Evolutionary conservation across 2,888 invertebrate species (phyloP).

Genomic region (Drosophila tanythrix): DNA sequence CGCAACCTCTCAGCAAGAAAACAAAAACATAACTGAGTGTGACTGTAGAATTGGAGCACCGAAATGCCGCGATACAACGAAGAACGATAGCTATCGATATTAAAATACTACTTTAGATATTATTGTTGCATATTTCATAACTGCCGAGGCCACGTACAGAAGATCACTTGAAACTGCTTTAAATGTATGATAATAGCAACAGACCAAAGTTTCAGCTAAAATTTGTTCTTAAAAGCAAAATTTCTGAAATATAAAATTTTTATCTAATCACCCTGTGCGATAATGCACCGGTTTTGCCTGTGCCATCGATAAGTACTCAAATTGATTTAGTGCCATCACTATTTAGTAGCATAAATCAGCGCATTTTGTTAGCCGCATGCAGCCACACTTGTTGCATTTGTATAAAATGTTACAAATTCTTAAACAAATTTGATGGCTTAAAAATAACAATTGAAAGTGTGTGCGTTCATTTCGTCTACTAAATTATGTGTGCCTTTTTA

Average conservation of each 20-base stretch:
- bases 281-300: background rate
- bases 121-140: background rate
- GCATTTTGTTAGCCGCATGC: constrained; percentile 41
- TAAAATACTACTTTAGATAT: background rate
- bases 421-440: constrained; percentile 53
- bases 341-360: constrained; percentile 34
- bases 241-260: background rate
- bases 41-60: constrained; percentile 3
- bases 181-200: background rate
- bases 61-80: constrained; percentile 8
- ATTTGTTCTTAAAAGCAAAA: background rate
- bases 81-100: constrained; percentile 1
- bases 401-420: constrained; percentile 63
- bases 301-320: constrained; percentile 22
- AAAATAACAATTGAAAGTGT: constrained; percentile 38
- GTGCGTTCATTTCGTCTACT: constrained; percentile 42
- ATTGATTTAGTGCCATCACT: constrained; percentile 6
- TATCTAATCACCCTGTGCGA: background rate
- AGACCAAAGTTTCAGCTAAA: background rate
- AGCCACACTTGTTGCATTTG: constrained; percentile 62
- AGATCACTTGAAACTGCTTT: background rate
- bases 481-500: constrained; percentile 57
- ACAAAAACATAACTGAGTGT: constrained; percentile 67
- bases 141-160: background rate
- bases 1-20: constrained; percentile 39